These are phyloP conservation scores for Laupala kohalensis DNA, from an alignment of 1,140 invertebrate species.

Conservation along the genomic window DNA sequence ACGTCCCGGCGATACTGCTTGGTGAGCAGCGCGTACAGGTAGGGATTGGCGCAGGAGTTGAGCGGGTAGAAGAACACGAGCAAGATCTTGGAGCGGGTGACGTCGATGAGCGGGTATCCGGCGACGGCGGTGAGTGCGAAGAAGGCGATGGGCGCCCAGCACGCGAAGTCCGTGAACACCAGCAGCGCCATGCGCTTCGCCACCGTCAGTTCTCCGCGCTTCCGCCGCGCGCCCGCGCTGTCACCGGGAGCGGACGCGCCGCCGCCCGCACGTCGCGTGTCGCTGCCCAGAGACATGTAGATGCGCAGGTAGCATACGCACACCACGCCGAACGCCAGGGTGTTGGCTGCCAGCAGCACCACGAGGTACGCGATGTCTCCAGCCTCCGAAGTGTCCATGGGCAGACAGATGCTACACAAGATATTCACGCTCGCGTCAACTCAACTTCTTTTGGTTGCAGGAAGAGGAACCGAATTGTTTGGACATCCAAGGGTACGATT, in stretches of 20 bases:
- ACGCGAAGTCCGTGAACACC: slow-evolving; percentile 49
- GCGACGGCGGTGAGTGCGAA: slow-evolving; percentile 43
- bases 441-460: too few species aligned
- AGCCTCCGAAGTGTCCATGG: slow-evolving; percentile 48
- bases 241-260: too few species aligned
- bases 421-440: too few species aligned
- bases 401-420: slow-evolving; percentile 49
- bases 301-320: slow-evolving; percentile 39
- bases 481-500: too few species aligned
- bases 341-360: slow-evolving; percentile 34
- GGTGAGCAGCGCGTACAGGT: slow-evolving; percentile 49
- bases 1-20: slow-evolving; percentile 45
- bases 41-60: slow-evolving; percentile 51
- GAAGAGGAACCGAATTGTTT: too few species aligned
- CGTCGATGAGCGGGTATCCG: slow-evolving; percentile 42
- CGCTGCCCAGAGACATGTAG: slow-evolving; percentile 25
- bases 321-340: slow-evolving; percentile 36
- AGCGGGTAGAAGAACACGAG: slow-evolving; percentile 53
- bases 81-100: slow-evolving; percentile 27
- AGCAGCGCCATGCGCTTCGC: slow-evolving; percentile 48
- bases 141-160: slow-evolving; percentile 44
- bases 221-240: slow-evolving; percentile 18
- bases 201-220: slow-evolving; percentile 27
- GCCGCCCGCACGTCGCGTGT: slow-evolving; percentile 28
- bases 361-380: slow-evolving; percentile 43